Percentiles rank a stretch among this genome's conserved stretches.
Conservation (phyloP, 1,140 invertebrate genomes). For the Pseudomyrmex cubaensis region DNA sequence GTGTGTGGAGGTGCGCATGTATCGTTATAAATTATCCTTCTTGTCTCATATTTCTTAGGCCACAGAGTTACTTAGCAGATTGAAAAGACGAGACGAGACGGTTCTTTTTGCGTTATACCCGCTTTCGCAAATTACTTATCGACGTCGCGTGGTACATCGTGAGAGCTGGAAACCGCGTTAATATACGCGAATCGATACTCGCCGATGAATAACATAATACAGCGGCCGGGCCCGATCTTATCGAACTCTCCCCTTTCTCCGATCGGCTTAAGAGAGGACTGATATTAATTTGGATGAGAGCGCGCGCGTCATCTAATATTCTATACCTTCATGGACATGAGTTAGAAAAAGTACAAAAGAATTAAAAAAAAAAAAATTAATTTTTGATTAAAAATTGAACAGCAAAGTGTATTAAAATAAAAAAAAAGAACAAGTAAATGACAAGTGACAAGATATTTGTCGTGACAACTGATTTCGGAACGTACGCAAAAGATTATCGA, state of each 20-base stretch:
- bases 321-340: not conserved
- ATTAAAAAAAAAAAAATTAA: slow-evolving; percentile 22
- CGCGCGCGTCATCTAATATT: not conserved
- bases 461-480: too few species aligned
- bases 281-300: slow-evolving; percentile 32
- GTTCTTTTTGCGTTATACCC: slow-evolving; percentile 33
- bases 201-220: slow-evolving; percentile 24
- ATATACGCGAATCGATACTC: slow-evolving; percentile 52
- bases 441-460: too few species aligned
- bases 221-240: not conserved
- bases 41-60: slow-evolving; percentile 26
- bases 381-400: not conserved
- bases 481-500: slow-evolving; percentile 28
- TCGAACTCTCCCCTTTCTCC: not conserved
- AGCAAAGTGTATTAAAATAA: not conserved
- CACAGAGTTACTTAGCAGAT: slow-evolving; percentile 47
- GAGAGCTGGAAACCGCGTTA: slow-evolving; percentile 14
- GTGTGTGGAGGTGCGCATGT: not conserved
- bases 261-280: slow-evolving; percentile 14
- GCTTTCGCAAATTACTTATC: slow-evolving; percentile 57
- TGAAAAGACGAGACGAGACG: slow-evolving; percentile 33
- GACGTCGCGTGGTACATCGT: slow-evolving; percentile 42
- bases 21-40: slow-evolving; percentile 49
- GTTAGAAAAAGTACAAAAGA: not conserved
- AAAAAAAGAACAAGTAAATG: too few species aligned